Conservation (phyloP, 2,888 invertebrate genomes). For the Hylaea fasciaria region DNA sequence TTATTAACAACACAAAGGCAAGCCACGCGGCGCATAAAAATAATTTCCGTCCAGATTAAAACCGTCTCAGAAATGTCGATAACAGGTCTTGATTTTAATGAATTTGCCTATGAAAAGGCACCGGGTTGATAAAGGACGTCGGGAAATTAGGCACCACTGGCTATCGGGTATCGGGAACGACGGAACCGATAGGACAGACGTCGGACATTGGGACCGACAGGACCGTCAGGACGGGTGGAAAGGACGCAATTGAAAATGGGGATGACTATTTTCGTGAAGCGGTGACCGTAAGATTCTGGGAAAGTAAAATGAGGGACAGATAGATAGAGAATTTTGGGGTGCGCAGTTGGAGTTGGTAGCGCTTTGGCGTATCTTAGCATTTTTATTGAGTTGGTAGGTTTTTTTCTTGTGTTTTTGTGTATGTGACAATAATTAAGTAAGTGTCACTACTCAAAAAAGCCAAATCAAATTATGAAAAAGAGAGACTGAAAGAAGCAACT, state of each 20-base stretch:
- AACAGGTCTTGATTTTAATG: conserved; percentile 28
- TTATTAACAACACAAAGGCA: conserved; percentile 26
- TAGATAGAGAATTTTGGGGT: no score
- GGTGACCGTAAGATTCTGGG: conserved; percentile 8
- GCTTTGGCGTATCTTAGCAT: no score
- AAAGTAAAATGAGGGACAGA: no score
- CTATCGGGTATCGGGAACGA: background rate
- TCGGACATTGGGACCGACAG: background rate
- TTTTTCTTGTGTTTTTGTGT: no score
- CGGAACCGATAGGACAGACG: no score
- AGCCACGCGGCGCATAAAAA: conserved; percentile 21
- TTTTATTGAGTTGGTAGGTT: no score
- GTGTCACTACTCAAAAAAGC: no score
- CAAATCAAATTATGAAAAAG: no score
- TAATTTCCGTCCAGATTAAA: conserved; percentile 37
- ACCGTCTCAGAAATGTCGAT: conserved; percentile 37
- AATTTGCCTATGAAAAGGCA: conserved; percentile 21
- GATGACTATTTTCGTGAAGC: conserved; percentile 7
- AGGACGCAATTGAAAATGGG: conserved; percentile 2
- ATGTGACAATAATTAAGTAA: no score
- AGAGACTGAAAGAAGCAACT: no score
- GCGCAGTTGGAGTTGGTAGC: no score
- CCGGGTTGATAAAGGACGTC: conserved; percentile 3
- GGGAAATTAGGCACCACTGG: conserved; percentile 13
- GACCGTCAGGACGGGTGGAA: background rate